phyloP scores from a whole-genome alignment of 2,797 vertebrate species.

The Falco naumanni region DNA sequence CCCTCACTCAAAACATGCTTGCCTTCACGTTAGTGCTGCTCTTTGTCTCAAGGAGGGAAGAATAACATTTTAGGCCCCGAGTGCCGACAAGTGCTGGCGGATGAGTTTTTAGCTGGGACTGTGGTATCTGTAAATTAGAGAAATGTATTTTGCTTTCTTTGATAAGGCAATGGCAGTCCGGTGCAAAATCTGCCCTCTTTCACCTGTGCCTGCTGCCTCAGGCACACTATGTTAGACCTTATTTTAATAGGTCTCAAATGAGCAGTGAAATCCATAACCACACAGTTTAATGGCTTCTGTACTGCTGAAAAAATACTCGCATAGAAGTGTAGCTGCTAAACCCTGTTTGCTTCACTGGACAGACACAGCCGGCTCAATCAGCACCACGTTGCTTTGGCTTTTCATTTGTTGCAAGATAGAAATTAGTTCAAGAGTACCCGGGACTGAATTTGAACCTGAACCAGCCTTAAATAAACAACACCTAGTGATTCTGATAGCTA shows the following conservation, averaged over 20 bases:
- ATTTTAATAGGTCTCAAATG: slow-evolving; percentile 3
- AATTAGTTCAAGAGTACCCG: not conserved
- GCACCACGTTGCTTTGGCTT: not conserved
- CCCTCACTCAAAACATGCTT: not conserved
- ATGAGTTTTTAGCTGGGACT: not conserved
- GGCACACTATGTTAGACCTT: not conserved
- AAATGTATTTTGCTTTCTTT: not conserved
- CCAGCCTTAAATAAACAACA: not conserved
- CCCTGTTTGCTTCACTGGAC: not conserved
- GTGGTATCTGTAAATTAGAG: not conserved
- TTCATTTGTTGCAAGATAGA: not conserved
- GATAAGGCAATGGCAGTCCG: not conserved
- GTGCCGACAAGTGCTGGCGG: not conserved
- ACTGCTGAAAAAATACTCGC: not conserved
- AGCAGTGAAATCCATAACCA: not conserved
- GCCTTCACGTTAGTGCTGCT: not conserved
- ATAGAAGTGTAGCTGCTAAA: not conserved
- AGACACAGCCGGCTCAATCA: not conserved
- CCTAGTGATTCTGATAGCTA: not conserved
- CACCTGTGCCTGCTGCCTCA: not conserved
- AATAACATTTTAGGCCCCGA: not conserved
- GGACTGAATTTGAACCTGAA: not conserved
- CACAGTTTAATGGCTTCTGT: not conserved
- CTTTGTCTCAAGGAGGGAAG: not conserved
- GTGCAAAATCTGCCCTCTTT: not conserved